phyloP scores from a whole-genome alignment of 2,113 vertebrate species.

The Syngnathus floridae region DNA sequence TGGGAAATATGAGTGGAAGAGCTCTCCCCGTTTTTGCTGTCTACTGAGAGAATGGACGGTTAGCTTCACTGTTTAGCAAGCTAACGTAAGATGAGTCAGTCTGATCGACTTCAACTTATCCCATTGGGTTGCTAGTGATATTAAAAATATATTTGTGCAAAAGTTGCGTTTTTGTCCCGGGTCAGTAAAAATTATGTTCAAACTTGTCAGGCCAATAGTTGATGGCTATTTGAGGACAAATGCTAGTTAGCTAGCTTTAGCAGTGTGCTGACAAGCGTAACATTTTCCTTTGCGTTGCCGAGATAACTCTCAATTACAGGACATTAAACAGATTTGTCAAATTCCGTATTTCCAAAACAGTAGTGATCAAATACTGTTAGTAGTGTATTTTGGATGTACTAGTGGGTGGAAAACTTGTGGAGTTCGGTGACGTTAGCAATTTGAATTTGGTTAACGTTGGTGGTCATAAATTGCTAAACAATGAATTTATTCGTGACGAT shows the following conservation, averaged over 20 bases:
- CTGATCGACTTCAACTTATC: background rate
- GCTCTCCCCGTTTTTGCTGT: conserved; percentile 47
- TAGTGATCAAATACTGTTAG: background rate
- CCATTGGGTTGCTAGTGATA: background rate
- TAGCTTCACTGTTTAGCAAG: conserved; percentile 45
- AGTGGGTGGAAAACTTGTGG: background rate
- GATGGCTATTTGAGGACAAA: conserved; percentile 9
- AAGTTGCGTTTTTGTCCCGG: background rate
- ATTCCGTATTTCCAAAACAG: background rate
- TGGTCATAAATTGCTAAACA: background rate
- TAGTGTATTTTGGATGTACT: background rate
- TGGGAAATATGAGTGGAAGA: conserved; percentile 24
- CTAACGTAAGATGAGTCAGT: conserved; percentile 35
- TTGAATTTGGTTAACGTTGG: background rate
- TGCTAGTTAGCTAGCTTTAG: conserved; percentile 50
- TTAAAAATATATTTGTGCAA: background rate
- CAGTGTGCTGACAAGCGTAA: conserved; percentile 27
- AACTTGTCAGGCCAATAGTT: background rate
- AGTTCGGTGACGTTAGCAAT: background rate
- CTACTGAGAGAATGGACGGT: conserved; percentile 34
- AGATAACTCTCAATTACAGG: conserved; percentile 7
- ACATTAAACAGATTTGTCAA: background rate
- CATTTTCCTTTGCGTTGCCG: conserved; percentile 3
- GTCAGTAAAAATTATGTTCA: background rate
- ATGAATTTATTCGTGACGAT: background rate